These are phyloP conservation scores for Oxygymnocypris stewartii DNA, from an alignment of 2,113 vertebrate genomes.

Conservation along the genomic window DNA sequence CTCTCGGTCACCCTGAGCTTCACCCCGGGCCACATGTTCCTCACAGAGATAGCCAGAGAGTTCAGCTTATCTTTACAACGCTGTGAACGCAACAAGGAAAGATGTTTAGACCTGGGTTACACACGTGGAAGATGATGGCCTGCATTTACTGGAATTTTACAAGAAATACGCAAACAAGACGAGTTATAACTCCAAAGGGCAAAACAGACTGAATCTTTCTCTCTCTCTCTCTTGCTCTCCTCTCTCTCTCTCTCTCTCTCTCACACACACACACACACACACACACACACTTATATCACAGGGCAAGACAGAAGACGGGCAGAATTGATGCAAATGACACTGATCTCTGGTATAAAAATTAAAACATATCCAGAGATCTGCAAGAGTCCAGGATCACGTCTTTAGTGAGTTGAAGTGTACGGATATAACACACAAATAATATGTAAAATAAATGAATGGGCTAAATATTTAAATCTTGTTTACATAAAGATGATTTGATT, in stretches of 20 bases:
- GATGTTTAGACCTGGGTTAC: slow-evolving; percentile 29
- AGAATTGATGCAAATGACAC: neutral
- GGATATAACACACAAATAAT: neutral
- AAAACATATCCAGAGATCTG: neutral
- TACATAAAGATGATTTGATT: neutral
- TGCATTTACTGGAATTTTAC: slow-evolving; percentile 26
- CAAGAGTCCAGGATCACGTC: neutral
- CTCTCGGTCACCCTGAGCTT: slow-evolving; percentile 92
- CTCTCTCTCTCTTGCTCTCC: no score
- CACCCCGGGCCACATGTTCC: slow-evolving; percentile 92
- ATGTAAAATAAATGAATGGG: neutral
- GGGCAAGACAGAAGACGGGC: neutral
- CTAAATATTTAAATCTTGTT: neutral
- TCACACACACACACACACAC: neutral
- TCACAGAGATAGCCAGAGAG: slow-evolving; percentile 92
- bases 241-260: no score
- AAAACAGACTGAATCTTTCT: neutral
- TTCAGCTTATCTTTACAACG: slow-evolving; percentile 98
- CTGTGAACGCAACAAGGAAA: slow-evolving; percentile 65
- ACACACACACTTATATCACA: neutral
- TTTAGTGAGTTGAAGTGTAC: neutral
- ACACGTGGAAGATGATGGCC: slow-evolving; percentile 16
- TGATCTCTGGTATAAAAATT: neutral
- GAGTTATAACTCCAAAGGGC: slow-evolving; percentile 33
- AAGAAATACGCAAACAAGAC: neutral